Evolutionary conservation across 2,113 vertebrate species (phyloP).

Genomic region (Pithys albifrons): DNA sequence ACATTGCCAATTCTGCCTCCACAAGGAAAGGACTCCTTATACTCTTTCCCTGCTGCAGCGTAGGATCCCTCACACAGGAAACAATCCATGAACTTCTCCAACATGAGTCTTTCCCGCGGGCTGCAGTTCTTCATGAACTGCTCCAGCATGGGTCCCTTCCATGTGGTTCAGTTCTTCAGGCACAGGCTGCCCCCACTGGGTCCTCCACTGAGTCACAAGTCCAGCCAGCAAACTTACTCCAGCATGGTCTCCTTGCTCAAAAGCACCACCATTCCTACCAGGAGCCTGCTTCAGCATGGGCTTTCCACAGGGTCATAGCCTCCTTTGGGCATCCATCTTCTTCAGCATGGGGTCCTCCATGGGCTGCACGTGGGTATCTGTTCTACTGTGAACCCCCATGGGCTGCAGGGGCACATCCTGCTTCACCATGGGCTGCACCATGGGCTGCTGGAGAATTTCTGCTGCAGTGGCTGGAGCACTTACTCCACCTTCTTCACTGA

Average conservation of each 20-base stretch:
- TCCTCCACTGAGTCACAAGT: background rate
- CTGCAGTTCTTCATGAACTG: background rate
- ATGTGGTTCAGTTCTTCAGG: background rate
- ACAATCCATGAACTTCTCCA: background rate
- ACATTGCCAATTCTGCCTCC: background rate
- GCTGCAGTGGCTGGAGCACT: background rate
- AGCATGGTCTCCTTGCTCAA: background rate
- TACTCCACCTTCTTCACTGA: background rate
- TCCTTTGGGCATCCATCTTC: background rate
- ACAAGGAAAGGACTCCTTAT: background rate
- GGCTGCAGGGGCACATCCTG: background rate
- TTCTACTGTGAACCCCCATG: background rate
- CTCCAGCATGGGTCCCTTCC: background rate
- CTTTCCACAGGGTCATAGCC: background rate
- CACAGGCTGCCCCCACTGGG: background rate
- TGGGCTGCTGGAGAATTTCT: background rate
- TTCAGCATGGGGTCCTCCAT: background rate
- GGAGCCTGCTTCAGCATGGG: background rate
- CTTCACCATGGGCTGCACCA: background rate
- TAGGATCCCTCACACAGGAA: background rate
- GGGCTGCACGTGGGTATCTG: background rate
- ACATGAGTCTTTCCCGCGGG: fast-evolving
- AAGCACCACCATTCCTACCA: background rate
- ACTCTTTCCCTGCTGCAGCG: background rate
- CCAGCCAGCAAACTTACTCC: background rate